Conservation (phyloP, 2,888 invertebrate genomes). For the Drosophila kambysellisi region DNA sequence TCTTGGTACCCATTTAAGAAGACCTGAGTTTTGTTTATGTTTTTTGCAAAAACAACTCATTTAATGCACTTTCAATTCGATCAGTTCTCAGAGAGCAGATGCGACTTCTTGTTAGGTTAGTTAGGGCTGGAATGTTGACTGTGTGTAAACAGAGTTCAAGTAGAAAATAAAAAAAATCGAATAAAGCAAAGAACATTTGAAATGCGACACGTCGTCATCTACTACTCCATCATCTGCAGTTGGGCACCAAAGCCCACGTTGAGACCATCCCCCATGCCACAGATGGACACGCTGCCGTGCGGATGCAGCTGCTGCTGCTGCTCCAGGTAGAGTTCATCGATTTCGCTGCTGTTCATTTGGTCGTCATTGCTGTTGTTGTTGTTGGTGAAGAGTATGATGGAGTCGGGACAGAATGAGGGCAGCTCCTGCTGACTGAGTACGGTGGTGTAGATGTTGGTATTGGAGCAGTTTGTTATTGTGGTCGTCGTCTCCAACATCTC, state of each 20-base stretch:
- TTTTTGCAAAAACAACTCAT: background rate
- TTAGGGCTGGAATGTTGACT: background rate
- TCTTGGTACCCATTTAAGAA: no score
- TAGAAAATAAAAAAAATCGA: background rate
- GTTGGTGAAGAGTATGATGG: constrained; percentile 49
- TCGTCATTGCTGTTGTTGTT: constrained; percentile 13
- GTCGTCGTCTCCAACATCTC: constrained; percentile 72
- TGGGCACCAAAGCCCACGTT: constrained; percentile 23
- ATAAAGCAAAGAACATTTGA: background rate
- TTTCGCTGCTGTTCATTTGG: constrained; percentile 9
- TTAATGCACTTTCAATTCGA: constrained; percentile 48
- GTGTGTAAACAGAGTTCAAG: background rate
- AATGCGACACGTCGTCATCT: background rate
- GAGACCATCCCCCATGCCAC: constrained; percentile 65
- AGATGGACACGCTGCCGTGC: constrained; percentile 30
- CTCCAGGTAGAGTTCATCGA: constrained; percentile 30
- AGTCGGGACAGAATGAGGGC: constrained; percentile 32
- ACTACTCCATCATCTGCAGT: constrained; percentile 53
- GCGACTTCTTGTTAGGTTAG: background rate
- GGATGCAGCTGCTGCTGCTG: constrained; percentile 11
- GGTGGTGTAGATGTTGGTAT: constrained; percentile 64
- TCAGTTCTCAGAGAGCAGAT: constrained; percentile 7
- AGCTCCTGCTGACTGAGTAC: constrained; percentile 32
- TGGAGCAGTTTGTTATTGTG: constrained; percentile 60
- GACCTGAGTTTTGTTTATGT: no score